Evolutionary conservation across 2,797 vertebrate species (phyloP), one percentile per base, ranked within the genome.

Genomic region (Eulemur rubriventer): DNA sequence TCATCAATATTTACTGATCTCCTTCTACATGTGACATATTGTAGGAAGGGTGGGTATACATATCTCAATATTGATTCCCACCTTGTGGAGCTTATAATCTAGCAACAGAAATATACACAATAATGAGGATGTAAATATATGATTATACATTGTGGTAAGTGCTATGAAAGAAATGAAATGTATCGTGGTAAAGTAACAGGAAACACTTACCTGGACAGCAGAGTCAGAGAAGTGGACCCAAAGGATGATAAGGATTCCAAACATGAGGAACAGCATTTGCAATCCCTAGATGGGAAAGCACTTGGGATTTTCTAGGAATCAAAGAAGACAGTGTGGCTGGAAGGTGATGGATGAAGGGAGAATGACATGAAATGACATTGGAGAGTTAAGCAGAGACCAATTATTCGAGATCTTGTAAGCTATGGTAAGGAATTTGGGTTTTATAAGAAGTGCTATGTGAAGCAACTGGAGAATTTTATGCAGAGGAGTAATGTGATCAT

Each of bases 291-390:
- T 4, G 26, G 50, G 46, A 87, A 92, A 78, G 33, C 82, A 86
- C 78, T 95, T 82, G 46, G 55, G 35, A 59, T 91, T 96, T 96
- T 90, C 50, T 89, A 80, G 57, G 76, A 92, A 88, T 12, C 69
- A 95, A 92, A 79, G 80, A 94, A 50, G 50, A 50, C 75, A 80
- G 7, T 63, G 30, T 80, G 43, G 33, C 52, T 89, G 70, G 61
- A 83, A 92, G 85, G n/a, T 85, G 43, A 78, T 63, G 11, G 48
- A 73, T 86, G 72, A 72, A 72, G 63, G 48, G 18, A 93, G 67
- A 67, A 41, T 41, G 24, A 14, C 72, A 81, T n/a, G 4, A 88
- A 78, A 35, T 88, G 80, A 95, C 43, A 28, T 2, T 92, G 67
- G 73, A 75, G 70, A 94, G 22, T 67, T 30, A 85, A 43, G 75